phyloP scores from a whole-genome alignment of 2,797 vertebrate genomes.

The Melanotaenia maccullochi region DNA sequence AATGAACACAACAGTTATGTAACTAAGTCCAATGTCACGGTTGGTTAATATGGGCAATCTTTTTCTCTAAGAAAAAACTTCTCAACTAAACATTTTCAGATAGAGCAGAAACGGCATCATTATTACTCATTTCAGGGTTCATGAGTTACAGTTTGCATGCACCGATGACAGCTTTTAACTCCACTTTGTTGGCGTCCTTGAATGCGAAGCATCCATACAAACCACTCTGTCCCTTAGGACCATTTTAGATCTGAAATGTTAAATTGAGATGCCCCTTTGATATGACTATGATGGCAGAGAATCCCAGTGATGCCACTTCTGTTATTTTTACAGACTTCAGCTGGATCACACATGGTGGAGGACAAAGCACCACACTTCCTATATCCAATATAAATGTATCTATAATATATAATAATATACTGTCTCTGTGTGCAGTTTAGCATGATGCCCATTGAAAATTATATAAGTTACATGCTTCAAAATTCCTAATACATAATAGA shows the following conservation, averaged over 20 bases:
- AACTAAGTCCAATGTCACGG: not conserved
- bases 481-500: not conserved
- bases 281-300: constrained; percentile 66
- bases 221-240: constrained; percentile 56
- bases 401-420: constrained; percentile 21
- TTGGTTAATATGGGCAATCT: not conserved
- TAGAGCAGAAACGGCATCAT: constrained; percentile 44
- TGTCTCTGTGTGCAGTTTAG: not conserved
- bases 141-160: constrained; percentile 36
- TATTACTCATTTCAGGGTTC: constrained; percentile 28
- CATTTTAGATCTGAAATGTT: constrained; percentile 75
- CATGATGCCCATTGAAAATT: not conserved
- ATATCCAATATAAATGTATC: constrained; percentile 42
- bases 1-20: not conserved
- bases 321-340: constrained; percentile 79
- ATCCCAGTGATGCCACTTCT: constrained; percentile 64
- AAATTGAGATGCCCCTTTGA: constrained; percentile 70
- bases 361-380: constrained; percentile 37
- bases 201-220: constrained; percentile 54
- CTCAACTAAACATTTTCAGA: constrained; percentile 22
- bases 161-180: constrained; percentile 42
- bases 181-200: constrained; percentile 25
- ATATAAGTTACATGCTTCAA: not conserved
- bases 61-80: not conserved
- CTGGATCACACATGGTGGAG: constrained; percentile 49